Evolutionary conservation across 2,113 vertebrate species (phyloP), one percentile per base, ranked within the genome.

Genomic region (Sisor rabdophorus): DNA sequence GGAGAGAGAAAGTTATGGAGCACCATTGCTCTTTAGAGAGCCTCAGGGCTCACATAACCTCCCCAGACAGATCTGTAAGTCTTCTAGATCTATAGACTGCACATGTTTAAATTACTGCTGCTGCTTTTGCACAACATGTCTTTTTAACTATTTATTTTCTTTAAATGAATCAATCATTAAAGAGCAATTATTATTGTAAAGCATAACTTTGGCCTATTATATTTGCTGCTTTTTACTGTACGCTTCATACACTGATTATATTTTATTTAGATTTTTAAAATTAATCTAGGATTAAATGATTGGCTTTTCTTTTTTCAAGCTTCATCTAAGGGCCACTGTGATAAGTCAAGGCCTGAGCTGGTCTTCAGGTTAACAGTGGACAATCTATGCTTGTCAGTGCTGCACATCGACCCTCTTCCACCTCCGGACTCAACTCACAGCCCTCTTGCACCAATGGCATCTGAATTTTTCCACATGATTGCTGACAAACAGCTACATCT

Each of bases 321-420:
- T 71, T 88, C 92, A 1, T 91, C 94, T 73, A 95, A 97, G 90
- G 91, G 94, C 70, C 91, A 94, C 64, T 93, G 94, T 75, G 95
- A 98, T 86, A 96, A 98, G 86, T 96, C 95, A 22, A 93, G 94
- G 83, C 97, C 96, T 70, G 95, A 99, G 87, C 88, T 98, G 36
- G 92, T 98, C 81, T 92, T 97, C 73, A 92, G 89, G 88, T 86
- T 98, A 79, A 88, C 90, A 9, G 82, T 98, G 82, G 92, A 94
- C 79, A 90, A 90, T 80, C 87, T 96, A 76, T 95, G 94, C 28
- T 28, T 95, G 52, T 96, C 94, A 7, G 95, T 99, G 63, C 96
- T 99, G 83, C 96, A 99, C 89, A 96, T 99, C 22, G 97, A 98
- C 88, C 97, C 95, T 52, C 90, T 99, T 74, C 93, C 96, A 76